Base-by-base conservation (phyloP, 2,797 vertebrate species). In the Scleropages formosus region DNA sequence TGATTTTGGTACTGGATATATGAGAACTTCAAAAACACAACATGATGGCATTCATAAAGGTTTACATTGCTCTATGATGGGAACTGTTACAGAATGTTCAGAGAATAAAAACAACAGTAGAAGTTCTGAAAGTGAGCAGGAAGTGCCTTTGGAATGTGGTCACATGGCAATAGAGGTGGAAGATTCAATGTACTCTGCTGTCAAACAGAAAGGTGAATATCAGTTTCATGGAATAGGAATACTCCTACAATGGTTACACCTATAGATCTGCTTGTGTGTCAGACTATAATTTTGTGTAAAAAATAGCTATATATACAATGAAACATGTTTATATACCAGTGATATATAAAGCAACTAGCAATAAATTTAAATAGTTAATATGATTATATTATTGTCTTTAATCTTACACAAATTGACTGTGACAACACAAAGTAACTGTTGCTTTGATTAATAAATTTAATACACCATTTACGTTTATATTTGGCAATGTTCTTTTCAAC, bases 91-190 rank as follows among this genome's bases (percentile, higher is more conserved):
- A 77, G 81, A 74, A 12, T 80, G 77, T 78, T 76, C 80, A 62
- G 81, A 71, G 77, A 80, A 88, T 81, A 83, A 85, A 4, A 70
- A 80, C 81, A 75, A 82, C 8, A 26, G 59, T 31, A 31, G 80
- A 76, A 77, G 78, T 51, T 60, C 47, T 74, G 84, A 83, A 0
- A 74, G 79, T 9, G 87, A 94, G 51, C 90, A 93, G 83, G 88
- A 93, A 79, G 81, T 88, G 71, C 83, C 88, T 61, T 60, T 81
- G 13, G 78, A 85, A 18, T 77, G 74, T 47, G 73, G 58, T 79
- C 59, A 75, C 77, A 63, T 77, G 75, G 78, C 68, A 63, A 59
- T 56, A 20, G 72, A 88, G 78, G 74, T 76, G 3, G 75, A 90
- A 76, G 82, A 88, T 75, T 76, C 85, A 8, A 59, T 80, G 18